These are phyloP conservation scores for Sapayoa aenigma DNA, from an alignment of 2,113 vertebrate genomes.

Conservation along the genomic window DNA sequence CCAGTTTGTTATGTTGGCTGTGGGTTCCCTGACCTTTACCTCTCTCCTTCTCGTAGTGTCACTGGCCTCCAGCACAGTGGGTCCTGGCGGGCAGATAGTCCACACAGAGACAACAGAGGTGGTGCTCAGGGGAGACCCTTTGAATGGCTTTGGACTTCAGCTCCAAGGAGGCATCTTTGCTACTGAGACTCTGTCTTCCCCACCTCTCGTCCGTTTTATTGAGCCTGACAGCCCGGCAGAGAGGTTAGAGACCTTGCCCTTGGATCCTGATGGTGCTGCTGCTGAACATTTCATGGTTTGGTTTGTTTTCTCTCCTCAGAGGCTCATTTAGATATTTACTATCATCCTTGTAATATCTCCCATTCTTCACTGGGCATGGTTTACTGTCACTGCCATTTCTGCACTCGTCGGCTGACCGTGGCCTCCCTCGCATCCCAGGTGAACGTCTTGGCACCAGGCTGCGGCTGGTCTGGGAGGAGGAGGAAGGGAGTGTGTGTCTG, in stretches of 20 bases:
- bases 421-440: conserved; percentile 64
- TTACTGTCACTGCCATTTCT: conserved; percentile 71
- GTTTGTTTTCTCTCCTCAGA: conserved; percentile 66
- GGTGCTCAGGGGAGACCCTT: conserved; percentile 89
- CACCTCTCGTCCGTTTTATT: conserved; percentile 91
- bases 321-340: conserved; percentile 64
- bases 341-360: conserved; percentile 65
- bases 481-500: conserved; percentile 52
- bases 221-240: conserved; percentile 96
- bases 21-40: background rate
- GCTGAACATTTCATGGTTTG: conserved; percentile 63
- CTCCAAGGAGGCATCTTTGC: conserved; percentile 97
- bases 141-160: conserved; percentile 95
- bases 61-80: conserved; percentile 90
- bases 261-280: conserved; percentile 68
- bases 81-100: conserved; percentile 93
- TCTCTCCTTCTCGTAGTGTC: conserved; percentile 81
- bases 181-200: conserved; percentile 90
- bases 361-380: conserved; percentile 67
- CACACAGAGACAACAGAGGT: conserved; percentile 92
- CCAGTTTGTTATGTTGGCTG: fast-evolving
- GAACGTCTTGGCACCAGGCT: conserved; percentile 64
- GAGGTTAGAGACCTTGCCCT: conserved; percentile 83
- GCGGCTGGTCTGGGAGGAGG: conserved; percentile 53
- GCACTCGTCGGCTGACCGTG: conserved; percentile 58